Percentiles rank a stretch among this genome's conserved stretches.
Evolutionary conservation across 1,140 invertebrate species (phyloP).

Genomic region (Philotrypesis tridentata): DNA sequence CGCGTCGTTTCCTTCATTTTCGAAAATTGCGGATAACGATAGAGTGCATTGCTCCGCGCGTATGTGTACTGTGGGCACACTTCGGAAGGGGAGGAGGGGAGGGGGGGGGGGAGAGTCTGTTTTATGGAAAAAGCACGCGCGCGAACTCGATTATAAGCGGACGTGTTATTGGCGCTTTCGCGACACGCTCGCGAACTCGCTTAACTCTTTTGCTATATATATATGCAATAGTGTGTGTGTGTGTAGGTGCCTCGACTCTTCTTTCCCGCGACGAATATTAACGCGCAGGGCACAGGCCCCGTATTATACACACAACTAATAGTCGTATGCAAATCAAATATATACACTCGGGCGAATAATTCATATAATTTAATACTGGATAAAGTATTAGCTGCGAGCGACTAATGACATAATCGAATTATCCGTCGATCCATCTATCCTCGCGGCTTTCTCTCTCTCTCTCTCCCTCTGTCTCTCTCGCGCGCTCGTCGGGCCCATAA

Average conservation of each 20-base stretch:
- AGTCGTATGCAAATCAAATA: not conserved
- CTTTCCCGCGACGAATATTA: too few species aligned
- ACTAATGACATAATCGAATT: slow-evolving; percentile 48
- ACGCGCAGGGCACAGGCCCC: too few species aligned
- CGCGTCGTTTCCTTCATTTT: not conserved
- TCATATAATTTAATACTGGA: not conserved
- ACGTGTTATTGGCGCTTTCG: not conserved
- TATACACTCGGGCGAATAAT: not conserved
- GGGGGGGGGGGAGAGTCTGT: too few species aligned
- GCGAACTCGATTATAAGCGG: too few species aligned
- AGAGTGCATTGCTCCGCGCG: not conserved
- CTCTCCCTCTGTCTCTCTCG: too few species aligned
- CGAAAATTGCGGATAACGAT: slow-evolving; percentile 9
- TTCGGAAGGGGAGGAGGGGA: too few species aligned
- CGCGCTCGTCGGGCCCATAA: not conserved
- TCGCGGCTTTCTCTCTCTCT: not conserved
- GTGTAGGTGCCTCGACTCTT: too few species aligned
- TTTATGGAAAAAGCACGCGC: not conserved
- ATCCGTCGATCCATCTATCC: slow-evolving; percentile 37
- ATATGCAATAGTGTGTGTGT: too few species aligned
- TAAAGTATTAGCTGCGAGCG: not conserved
- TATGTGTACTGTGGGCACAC: too few species aligned
- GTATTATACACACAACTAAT: not conserved
- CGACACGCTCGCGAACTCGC: not conserved
- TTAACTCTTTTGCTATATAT: not conserved